Conservation (phyloP, 2,113 vertebrate genomes). For the Corydoras sp. region DNA sequence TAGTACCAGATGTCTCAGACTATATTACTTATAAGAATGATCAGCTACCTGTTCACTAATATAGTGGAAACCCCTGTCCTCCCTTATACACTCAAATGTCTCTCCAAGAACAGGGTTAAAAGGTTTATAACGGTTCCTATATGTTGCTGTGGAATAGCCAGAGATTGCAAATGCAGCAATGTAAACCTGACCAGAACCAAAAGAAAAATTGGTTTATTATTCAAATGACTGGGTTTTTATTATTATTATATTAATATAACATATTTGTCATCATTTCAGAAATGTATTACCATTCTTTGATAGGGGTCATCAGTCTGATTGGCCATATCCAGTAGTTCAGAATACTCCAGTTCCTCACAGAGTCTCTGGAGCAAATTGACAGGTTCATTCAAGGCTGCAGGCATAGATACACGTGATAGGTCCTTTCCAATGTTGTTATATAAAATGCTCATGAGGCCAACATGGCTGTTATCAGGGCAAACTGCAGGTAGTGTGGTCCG, state of each 20-base stretch:
- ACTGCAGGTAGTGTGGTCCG: constrained; percentile 76
- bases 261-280: too few species aligned
- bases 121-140: constrained; percentile 89
- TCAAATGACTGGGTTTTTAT: neutral
- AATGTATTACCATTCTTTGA: constrained; percentile 80
- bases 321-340: constrained; percentile 84
- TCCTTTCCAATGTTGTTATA: constrained; percentile 97
- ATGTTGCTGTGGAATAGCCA: constrained; percentile 82
- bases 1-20: neutral
- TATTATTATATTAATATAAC: too few species aligned
- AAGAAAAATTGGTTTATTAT: neutral
- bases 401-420: constrained; percentile 95
- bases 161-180: constrained; percentile 91
- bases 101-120: constrained; percentile 97
- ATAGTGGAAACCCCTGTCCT: constrained; percentile 85
- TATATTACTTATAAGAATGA: neutral
- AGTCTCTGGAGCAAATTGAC: constrained; percentile 91
- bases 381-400: constrained; percentile 89
- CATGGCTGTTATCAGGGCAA: constrained; percentile 75
- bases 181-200: constrained; percentile 71
- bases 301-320: constrained; percentile 67
- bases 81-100: constrained; percentile 84
- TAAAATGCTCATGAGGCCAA: constrained; percentile 93
- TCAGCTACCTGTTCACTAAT: constrained; percentile 87
- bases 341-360: constrained; percentile 95